A percentile compares a stretch with the other conserved stretches of the same genome.
phyloP scores from a whole-genome alignment of 2,888 invertebrate genomes.

The Himalopsyche tibetana region DNA sequence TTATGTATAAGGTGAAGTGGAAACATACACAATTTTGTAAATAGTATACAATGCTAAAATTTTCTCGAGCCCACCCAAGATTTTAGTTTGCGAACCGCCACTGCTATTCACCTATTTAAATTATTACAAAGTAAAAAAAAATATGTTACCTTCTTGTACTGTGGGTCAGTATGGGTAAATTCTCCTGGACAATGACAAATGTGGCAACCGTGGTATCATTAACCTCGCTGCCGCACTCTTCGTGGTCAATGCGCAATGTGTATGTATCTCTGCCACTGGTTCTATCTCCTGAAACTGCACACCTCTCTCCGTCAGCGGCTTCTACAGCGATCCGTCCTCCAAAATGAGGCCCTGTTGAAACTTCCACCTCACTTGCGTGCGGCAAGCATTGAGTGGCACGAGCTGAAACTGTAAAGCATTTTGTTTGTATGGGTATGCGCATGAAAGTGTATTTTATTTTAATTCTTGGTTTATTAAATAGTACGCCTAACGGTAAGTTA shows the following conservation, averaged over 20 bases:
- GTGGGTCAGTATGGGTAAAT: conserved; percentile 88
- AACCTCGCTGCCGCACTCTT: conserved; percentile 84
- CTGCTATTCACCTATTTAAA: too few species aligned
- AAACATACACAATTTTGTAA: too few species aligned
- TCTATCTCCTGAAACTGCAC: conserved; percentile 85
- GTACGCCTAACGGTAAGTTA: too few species aligned
- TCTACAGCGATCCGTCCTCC: conserved; percentile 87
- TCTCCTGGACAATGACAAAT: conserved; percentile 89
- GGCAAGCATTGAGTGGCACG: conserved; percentile 87
- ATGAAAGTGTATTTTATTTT: background rate
- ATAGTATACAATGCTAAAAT: too few species aligned
- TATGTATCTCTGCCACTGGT: conserved; percentile 85
- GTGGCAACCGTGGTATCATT: conserved; percentile 89
- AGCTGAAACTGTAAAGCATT: conserved; percentile 82
- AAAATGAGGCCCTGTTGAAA: conserved; percentile 88
- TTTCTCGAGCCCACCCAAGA: too few species aligned
- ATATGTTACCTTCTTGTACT: conserved; percentile 80
- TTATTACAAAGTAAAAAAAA: too few species aligned
- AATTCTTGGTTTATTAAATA: background rate
- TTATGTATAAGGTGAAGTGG: too few species aligned
- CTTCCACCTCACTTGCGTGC: conserved; percentile 88
- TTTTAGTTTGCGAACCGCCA: too few species aligned
- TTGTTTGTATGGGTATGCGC: background rate
- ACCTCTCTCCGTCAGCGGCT: conserved; percentile 83
- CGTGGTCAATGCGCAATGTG: conserved; percentile 84